Conservation (phyloP, 2,113 vertebrate genomes). For the Notothenia coriiceps region DNA sequence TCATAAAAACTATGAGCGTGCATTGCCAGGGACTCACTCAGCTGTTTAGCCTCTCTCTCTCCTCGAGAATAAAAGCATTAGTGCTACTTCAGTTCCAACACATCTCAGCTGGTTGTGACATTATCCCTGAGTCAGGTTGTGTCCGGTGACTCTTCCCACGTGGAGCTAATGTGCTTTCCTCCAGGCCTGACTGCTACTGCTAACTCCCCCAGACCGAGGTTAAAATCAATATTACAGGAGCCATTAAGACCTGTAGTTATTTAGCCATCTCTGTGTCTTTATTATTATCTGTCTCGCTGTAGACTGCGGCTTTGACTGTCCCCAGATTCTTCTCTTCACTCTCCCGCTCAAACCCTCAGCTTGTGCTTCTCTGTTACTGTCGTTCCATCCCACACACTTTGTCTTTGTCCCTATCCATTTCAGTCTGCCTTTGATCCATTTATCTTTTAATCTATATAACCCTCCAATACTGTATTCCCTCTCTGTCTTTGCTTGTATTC, state of each 20-base stretch:
- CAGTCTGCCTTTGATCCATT: constrained; percentile 14
- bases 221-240: constrained; percentile 60
- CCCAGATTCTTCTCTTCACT: constrained; percentile 11
- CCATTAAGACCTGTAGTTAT: constrained; percentile 56
- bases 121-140: constrained; percentile 43
- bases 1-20: constrained; percentile 33
- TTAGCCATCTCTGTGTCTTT: constrained; percentile 38
- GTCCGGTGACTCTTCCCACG: constrained; percentile 40
- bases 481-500: neutral
- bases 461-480: neutral
- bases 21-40: constrained; percentile 3
- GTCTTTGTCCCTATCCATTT: neutral
- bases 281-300: constrained; percentile 16
- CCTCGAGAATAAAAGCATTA: constrained; percentile 38
- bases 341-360: neutral
- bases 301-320: constrained; percentile 8
- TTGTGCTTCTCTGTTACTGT: constrained; percentile 14
- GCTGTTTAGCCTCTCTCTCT: neutral
- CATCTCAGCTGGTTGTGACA: constrained; percentile 49
- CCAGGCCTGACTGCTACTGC: constrained; percentile 38
- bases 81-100: constrained; percentile 18
- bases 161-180: constrained; percentile 50
- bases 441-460: constrained; percentile 2
- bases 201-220: constrained; percentile 32
- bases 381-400: constrained; percentile 7